Percentiles rank a stretch among this genome's conserved stretches.
phyloP scores from a whole-genome alignment of 2,113 vertebrate species.

The Limnothrissa miodon region DNA sequence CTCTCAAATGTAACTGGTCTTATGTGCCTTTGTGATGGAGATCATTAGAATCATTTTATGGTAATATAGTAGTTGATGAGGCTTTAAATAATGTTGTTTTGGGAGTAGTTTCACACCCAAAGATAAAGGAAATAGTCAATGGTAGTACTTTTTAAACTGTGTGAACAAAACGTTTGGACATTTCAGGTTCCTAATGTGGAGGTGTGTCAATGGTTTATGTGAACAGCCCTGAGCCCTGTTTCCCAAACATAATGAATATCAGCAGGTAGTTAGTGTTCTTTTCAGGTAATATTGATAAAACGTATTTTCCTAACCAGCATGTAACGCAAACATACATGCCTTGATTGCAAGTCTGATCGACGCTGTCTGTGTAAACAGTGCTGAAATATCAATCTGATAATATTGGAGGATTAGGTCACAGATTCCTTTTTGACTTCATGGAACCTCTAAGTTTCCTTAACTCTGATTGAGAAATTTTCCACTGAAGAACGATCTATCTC shows the following conservation, averaged over 20 bases:
- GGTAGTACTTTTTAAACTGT: constrained; percentile 29
- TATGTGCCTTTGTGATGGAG: constrained; percentile 28
- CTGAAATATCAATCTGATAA: background rate
- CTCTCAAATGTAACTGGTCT: constrained; percentile 22
- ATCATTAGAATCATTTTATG: constrained; percentile 19
- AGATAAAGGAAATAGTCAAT: background rate
- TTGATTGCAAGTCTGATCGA: background rate
- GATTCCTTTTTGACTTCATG: background rate
- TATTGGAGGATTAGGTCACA: background rate
- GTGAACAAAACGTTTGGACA: constrained; percentile 11
- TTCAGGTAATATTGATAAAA: background rate
- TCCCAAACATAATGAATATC: background rate
- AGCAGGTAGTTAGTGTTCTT: background rate
- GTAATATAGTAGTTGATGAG: constrained; percentile 25
- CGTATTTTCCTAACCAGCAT: background rate
- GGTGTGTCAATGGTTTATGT: background rate
- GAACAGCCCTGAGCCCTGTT: background rate
- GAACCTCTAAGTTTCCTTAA: no score
- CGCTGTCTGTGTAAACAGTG: constrained; percentile 2
- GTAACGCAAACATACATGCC: background rate
- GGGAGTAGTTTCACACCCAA: constrained; percentile 1
- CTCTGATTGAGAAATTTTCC: no score
- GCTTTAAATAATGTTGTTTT: constrained; percentile 11
- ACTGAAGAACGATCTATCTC: background rate
- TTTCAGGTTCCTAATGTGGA: background rate